Evolutionary conservation across 2,113 vertebrate genomes (phyloP), one percentile per base, ranked within the genome.

Genomic region (Ondatra zibethicus): DNA sequence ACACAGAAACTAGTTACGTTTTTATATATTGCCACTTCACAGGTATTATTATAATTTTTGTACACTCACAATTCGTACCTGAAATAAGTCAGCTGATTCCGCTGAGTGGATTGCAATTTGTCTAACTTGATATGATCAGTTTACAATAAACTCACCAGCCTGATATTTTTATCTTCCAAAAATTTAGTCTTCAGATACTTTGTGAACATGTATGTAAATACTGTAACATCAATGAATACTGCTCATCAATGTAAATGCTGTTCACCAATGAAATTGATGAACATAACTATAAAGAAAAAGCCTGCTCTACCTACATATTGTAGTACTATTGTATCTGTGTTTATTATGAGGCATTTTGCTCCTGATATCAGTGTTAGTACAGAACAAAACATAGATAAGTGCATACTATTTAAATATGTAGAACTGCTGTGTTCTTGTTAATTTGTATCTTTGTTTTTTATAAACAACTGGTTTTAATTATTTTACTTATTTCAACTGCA

Each of bases 171-270:
- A 61, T 78, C 52, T 92, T 94, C 14, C 86, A 85, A 91, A 92
- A 33, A 36, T 2, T 80, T 19, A 93, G 65, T 70, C 25, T 94
- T 90, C 55, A 96, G 77, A 84, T 86, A 82, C 3, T 89, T 91
- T 55, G 70, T 65, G 36, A 95, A 45, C 10, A 61, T 33, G 65
- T 72, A 33, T 55, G 39, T 73, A 65, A 39, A 3, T 16, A 42
- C 25, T 63, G 4, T 31, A 42, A 11, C 27, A 29, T 65, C 39
- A 55, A 80, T 39, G 66, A n/a, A n/a, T n/a, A n/a, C n/a, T n/a
- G n/a, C n/a, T n/a, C n/a, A n/a, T n/a, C n/a, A n/a, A n/a, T n/a
- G n/a, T n/a, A n/a, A n/a, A n/a, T n/a, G n/a, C n/a, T n/a, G n/a
- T n/a, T n/a, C n/a, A n/a, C n/a, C 25, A 42, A 42, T 58, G 7